Base-by-base conservation (phyloP, 2,888 invertebrate genomes). In the Aricia artaxerxes region DNA sequence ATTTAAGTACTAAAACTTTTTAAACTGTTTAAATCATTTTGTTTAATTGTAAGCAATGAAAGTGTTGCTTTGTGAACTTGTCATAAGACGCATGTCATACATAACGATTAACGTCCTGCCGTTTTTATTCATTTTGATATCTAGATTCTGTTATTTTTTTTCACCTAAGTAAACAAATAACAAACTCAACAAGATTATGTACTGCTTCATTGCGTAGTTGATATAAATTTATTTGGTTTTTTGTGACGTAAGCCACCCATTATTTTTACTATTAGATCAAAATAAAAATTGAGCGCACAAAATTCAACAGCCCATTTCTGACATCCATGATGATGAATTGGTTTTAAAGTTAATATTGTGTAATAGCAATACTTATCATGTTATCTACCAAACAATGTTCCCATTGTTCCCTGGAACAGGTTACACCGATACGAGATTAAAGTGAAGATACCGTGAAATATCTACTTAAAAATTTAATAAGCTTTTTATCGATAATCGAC, bases 391-490 rank as follows among this genome's bases (percentile, higher is more conserved):
- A 69, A 69, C 69, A 69, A 69, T 69, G 69, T 69, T 69, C 69
- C 69, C 69, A 38, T 69, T 69, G 35, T 69, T 69, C 69, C 64
- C 64, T 1, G 69, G 69, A 69, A 69, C 69, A 69, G 69, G 69
- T 76, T 49, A 75, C 75, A 40, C 78, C 38, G 57, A 35, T 69
- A 69, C 13, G 35, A 69, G 69, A 69, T 69, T 69, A 69, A 69
- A 69, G 64, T 31, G 3, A 69, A 69, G 69, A 69, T 69, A 69
- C 35, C 69, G 69, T 69, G 69, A 69, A 69, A 69, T 69, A 69
- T 69, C 44, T 40, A 44, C 40, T 73, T 53, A 75, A 53, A 57
- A 35, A 76, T 76, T 76, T 76, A 76, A 76, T 57, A 76, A 76
- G 53, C 57, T 57, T 53, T 44, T 76, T 76, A 76, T 76, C 76